Conservation (phyloP, 2,113 vertebrate genomes). For the Rhinoderma darwinii region DNA sequence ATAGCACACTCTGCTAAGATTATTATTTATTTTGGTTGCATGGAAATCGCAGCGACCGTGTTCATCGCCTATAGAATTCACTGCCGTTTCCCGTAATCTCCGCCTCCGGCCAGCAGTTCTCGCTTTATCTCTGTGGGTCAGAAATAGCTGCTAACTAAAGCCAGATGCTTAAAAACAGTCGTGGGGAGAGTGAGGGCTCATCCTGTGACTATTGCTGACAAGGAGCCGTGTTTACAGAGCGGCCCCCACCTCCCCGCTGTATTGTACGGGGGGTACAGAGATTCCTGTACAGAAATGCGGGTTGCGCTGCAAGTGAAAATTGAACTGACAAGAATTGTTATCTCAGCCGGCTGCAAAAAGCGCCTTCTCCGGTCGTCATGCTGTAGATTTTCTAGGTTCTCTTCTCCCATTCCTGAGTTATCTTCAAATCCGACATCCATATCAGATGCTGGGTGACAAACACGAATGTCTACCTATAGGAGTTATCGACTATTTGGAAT, state of each 20-base stretch:
- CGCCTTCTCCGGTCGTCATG: too few relatives aligned
- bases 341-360: background rate
- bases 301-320: background rate
- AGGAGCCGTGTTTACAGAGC: conserved; percentile 2
- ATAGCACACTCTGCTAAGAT: too few relatives aligned
- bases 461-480: too few relatives aligned
- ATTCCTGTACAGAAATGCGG: background rate
- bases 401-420: background rate
- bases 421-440: conserved; percentile 51
- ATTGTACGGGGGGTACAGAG: background rate
- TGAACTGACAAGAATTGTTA: background rate
- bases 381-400: too few relatives aligned
- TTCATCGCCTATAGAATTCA: background rate
- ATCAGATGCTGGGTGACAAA: too few relatives aligned
- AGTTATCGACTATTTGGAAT: too few relatives aligned
- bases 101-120: conserved; percentile 9
- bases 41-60: background rate
- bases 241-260: background rate
- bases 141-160: conserved; percentile 41
- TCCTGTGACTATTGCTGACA: background rate
- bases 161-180: conserved; percentile 10
- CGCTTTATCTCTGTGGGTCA: conserved; percentile 8
- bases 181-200: background rate
- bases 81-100: background rate
- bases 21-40: background rate